Percentiles rank a stretch among this genome's conserved stretches.
phyloP scores from a whole-genome alignment of 2,888 invertebrate species.

The Parnassius orleans region DNA sequence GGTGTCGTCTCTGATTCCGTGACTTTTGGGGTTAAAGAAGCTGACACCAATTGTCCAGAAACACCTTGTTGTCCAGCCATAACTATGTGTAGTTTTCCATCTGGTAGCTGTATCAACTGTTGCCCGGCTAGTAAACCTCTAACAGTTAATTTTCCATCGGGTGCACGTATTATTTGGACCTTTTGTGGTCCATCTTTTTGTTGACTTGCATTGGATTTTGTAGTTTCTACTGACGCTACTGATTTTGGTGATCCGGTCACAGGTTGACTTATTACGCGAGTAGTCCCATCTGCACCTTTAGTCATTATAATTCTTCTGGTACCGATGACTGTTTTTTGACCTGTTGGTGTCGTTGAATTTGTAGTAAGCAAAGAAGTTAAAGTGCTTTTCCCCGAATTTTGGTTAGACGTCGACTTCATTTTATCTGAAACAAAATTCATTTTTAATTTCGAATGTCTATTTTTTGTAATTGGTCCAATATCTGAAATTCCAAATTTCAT shows the following conservation, averaged over 20 bases:
- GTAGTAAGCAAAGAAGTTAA: slow-evolving; percentile 84
- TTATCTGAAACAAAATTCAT: slow-evolving; percentile 60
- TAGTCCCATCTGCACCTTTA: slow-evolving; percentile 85
- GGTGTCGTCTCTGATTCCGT: slow-evolving; percentile 37
- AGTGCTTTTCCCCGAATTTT: slow-evolving; percentile 82
- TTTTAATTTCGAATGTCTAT: not conserved
- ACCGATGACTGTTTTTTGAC: slow-evolving; percentile 84
- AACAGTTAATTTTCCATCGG: slow-evolving; percentile 95
- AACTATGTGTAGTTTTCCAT: slow-evolving; percentile 94
- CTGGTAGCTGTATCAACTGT: slow-evolving; percentile 95
- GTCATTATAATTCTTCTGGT: slow-evolving; percentile 87
- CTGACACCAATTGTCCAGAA: slow-evolving; percentile 66
- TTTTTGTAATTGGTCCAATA: no score
- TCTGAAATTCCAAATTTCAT: no score
- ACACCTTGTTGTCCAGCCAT: slow-evolving; percentile 83
- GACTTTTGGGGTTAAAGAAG: slow-evolving; percentile 52
- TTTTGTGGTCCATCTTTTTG: slow-evolving; percentile 84
- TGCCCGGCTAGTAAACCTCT: slow-evolving; percentile 95
- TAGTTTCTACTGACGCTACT: slow-evolving; percentile 58
- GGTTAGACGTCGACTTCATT: slow-evolving; percentile 71
- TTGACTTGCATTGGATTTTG: slow-evolving; percentile 48
- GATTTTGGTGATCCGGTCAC: slow-evolving; percentile 69
- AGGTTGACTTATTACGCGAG: slow-evolving; percentile 83
- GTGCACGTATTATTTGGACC: slow-evolving; percentile 94
- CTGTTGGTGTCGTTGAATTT: slow-evolving; percentile 68